Evolutionary conservation across 2,888 invertebrate genomes (phyloP).

Genomic region (Bugulina stolonifera): DNA sequence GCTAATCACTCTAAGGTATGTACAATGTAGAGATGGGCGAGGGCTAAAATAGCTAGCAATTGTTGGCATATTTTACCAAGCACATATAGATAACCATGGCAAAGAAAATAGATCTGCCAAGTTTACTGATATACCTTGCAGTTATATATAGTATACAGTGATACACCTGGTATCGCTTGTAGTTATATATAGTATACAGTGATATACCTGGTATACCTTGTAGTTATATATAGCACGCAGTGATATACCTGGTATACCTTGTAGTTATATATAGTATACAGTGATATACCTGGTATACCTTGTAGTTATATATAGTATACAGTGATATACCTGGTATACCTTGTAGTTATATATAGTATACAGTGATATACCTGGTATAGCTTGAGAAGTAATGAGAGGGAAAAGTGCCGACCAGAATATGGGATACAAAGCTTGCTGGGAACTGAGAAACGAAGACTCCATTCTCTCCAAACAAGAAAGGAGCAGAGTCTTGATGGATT

Average conservation of each 20-base stretch:
- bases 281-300: no score
- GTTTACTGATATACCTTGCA: no score
- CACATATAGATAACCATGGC: neutral
- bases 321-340: no score
- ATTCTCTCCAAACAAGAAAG: neutral
- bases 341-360: no score
- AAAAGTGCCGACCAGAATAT: constrained; percentile 11
- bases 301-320: no score
- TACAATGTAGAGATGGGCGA: neutral
- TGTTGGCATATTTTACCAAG: neutral
- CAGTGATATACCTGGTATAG: constrained; percentile 17
- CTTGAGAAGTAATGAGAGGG: neutral
- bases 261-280: no score
- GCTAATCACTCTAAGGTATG: neutral
- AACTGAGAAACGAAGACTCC: neutral
- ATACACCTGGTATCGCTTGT: no score
- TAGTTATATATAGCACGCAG: no score
- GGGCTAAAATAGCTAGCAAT: neutral
- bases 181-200: no score
- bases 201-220: no score
- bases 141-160: no score
- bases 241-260: no score
- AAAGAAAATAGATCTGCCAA: neutral
- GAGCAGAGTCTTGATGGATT: neutral
- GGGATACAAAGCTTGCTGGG: neutral